Conservation (phyloP, 2,888 invertebrate species). For the Dolichomitus sp. region DNA sequence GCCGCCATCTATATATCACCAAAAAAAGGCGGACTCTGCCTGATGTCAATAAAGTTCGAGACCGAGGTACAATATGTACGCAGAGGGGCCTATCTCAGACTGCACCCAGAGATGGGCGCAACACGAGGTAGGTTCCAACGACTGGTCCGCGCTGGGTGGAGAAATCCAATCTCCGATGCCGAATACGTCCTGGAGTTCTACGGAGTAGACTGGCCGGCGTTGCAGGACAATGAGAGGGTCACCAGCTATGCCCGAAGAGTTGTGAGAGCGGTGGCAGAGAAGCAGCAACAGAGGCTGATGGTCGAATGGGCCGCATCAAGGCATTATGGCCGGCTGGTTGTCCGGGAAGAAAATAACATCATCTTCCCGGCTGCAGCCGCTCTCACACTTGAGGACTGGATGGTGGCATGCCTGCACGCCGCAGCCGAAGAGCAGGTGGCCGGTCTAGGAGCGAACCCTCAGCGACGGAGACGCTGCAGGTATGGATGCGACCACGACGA, state of each 20-base stretch:
- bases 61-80: no score
- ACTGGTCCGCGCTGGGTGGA: no score
- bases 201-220: background rate
- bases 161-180: no score
- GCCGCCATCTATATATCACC: background rate
- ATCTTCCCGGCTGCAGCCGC: background rate
- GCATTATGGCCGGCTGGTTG: background rate
- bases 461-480: no score
- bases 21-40: background rate
- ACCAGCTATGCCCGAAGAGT: no score
- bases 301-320: slow-evolving; percentile 18
- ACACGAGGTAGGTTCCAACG: no score
- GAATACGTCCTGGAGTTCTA: no score
- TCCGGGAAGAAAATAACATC: background rate
- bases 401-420: background rate
- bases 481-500: slow-evolving; percentile 8
- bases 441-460: no score
- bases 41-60: background rate
- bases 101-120: slow-evolving; percentile 16
- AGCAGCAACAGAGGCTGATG: background rate
- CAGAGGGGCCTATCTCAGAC: slow-evolving; percentile 3
- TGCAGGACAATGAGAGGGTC: no score
- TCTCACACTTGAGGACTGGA: background rate
- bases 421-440: no score
- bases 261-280: no score